Conservation (phyloP, 2,113 vertebrate species). For the Raphicerus campestris region DNA sequence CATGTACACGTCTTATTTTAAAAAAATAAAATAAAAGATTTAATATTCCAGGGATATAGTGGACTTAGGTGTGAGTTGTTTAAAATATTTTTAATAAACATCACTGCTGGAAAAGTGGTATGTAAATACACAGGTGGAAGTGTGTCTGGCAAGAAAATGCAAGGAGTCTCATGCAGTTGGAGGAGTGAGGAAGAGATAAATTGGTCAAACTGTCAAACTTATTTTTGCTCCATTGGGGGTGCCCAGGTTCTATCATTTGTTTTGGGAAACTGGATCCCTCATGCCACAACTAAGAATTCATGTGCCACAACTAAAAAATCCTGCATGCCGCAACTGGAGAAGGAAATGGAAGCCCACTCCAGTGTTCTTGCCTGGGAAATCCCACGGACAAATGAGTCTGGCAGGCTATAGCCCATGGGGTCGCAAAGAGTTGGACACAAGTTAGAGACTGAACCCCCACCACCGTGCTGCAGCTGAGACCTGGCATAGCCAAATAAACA, state of each 20-base stretch:
- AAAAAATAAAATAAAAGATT: background rate
- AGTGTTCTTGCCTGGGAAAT: background rate
- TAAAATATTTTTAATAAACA: background rate
- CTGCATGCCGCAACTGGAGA: background rate
- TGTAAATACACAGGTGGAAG: background rate
- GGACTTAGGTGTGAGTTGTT: background rate
- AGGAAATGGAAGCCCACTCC: background rate
- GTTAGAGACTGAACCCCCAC: background rate
- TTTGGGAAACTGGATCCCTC: background rate
- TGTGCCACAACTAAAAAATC: background rate
- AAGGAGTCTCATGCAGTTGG: background rate
- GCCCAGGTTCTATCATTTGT: background rate
- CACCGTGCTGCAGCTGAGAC: background rate
- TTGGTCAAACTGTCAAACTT: background rate
- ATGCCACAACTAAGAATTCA: background rate
- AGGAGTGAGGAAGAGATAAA: background rate
- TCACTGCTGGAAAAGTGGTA: background rate
- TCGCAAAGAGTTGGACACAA: background rate
- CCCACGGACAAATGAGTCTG: background rate
- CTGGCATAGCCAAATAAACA: background rate
- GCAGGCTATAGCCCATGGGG: background rate
- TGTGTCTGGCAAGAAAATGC: background rate
- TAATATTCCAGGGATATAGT: background rate
- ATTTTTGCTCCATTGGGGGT: accelerated
- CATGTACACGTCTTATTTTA: background rate